These are phyloP conservation scores for Siphamia tubifer DNA, from an alignment of 2,113 vertebrate species.

Conservation along the genomic window DNA sequence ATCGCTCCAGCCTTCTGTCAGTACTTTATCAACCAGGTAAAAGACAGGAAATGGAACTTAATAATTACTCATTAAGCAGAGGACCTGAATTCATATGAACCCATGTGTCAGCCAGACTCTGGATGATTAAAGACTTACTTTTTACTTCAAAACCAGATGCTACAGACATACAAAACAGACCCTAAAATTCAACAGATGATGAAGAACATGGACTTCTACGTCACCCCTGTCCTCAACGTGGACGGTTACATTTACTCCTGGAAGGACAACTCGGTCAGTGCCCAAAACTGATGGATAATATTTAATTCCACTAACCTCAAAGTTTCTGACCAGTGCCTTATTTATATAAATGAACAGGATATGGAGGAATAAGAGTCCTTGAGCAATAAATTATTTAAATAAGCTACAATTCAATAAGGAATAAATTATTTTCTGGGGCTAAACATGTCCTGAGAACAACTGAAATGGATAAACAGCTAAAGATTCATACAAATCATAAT, in stretches of 20 bases:
- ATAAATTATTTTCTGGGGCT: background rate
- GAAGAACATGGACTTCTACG: conserved; percentile 83
- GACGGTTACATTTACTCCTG: conserved; percentile 87
- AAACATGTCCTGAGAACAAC: background rate
- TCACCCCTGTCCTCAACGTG: conserved; percentile 88
- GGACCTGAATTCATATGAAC: too few relatives aligned
- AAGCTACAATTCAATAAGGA: background rate
- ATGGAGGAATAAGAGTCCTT: background rate
- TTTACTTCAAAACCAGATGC: conserved; percentile 69
- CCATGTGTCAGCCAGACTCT: background rate
- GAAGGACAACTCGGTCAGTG: conserved; percentile 71
- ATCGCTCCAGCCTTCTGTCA: conserved; percentile 92
- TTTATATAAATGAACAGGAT: background rate
- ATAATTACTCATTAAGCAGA: too few relatives aligned
- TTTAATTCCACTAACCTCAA: background rate
- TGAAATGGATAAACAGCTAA: too few relatives aligned
- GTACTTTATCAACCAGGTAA: conserved; percentile 89
- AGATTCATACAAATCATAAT: background rate
- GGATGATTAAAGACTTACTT: background rate
- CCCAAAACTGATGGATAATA: background rate
- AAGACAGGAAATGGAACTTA: too few relatives aligned
- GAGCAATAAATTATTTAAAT: background rate
- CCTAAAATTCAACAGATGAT: conserved; percentile 75
- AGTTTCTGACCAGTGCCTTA: background rate
- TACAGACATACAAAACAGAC: conserved; percentile 79